Percentiles rank a stretch among this genome's conserved stretches.
These are phyloP conservation scores for Cherax destructor DNA, from an alignment of 1,140 invertebrate genomes.

Conservation along the genomic window DNA sequence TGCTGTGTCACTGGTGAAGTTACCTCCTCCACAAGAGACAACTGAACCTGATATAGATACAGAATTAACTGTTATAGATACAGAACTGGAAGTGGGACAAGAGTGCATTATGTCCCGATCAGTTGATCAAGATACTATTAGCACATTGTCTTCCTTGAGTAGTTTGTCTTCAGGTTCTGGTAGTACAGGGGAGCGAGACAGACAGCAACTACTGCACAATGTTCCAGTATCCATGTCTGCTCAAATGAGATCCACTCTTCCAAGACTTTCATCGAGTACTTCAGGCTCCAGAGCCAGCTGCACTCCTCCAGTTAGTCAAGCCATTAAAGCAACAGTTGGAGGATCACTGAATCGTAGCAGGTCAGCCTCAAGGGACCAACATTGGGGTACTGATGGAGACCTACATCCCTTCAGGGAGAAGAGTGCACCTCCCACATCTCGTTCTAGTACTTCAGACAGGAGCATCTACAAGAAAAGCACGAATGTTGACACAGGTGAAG, in stretches of 20 bases:
- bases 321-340: slow-evolving; percentile 38
- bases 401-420: slow-evolving; percentile 40
- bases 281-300: slow-evolving; percentile 31
- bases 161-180: slow-evolving; percentile 68
- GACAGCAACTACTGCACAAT: slow-evolving; percentile 27
- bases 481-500: slow-evolving; percentile 57
- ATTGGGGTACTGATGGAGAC: slow-evolving; percentile 56
- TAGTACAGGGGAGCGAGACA: slow-evolving; percentile 57
- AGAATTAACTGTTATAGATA: slow-evolving; percentile 73
- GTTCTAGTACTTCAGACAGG: slow-evolving; percentile 23
- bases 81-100: slow-evolving; percentile 77
- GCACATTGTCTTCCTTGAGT: slow-evolving; percentile 65
- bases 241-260: slow-evolving; percentile 56
- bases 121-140: slow-evolving; percentile 66
- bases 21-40: slow-evolving; percentile 88
- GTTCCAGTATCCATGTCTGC: slow-evolving; percentile 28
- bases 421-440: slow-evolving; percentile 38
- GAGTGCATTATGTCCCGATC: slow-evolving; percentile 40
- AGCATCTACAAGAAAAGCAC: slow-evolving; percentile 39
- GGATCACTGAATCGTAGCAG: slow-evolving; percentile 67
- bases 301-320: slow-evolving; percentile 55
- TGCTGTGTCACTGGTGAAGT: slow-evolving; percentile 85
- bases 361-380: slow-evolving; percentile 57
- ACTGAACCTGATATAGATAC: slow-evolving; percentile 77
- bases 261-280: slow-evolving; percentile 46